Evolutionary conservation across 1,140 invertebrate genomes (phyloP).

Genomic region (Sitobion miscanthi): DNA sequence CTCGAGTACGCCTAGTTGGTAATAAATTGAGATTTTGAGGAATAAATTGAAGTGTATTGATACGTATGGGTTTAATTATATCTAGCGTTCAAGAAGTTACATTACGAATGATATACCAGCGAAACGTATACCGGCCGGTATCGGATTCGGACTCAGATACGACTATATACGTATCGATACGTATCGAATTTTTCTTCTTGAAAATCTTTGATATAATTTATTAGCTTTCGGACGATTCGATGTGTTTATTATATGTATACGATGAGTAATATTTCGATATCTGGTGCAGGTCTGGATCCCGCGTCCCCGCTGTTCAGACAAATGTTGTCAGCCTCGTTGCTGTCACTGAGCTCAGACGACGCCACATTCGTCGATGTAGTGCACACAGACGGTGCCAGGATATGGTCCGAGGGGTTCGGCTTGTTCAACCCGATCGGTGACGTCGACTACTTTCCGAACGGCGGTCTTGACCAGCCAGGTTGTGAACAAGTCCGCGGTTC

Average conservation of each 20-base stretch:
- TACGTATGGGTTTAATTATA: background rate
- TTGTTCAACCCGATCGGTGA: slow-evolving; percentile 67
- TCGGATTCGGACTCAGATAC: background rate
- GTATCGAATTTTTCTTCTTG: background rate
- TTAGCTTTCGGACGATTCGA: background rate
- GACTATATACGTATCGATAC: no score
- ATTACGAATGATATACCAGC: background rate
- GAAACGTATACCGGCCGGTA: background rate
- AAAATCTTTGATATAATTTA: background rate
- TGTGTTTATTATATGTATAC: no score
- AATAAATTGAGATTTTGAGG: background rate
- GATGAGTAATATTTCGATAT: background rate
- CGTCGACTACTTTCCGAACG: slow-evolving; percentile 78
- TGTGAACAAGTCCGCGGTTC: slow-evolving; percentile 68
- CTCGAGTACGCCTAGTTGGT: background rate
- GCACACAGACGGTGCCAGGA: slow-evolving; percentile 64
- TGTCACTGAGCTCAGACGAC: slow-evolving; percentile 63
- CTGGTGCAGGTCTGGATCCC: slow-evolving; percentile 70
- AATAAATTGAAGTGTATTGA: background rate
- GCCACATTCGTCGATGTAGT: slow-evolving; percentile 66
- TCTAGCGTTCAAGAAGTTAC: background rate
- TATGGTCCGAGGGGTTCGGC: slow-evolving; percentile 62
- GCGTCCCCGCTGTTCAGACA: slow-evolving; percentile 73
- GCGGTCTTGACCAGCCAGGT: slow-evolving; percentile 75
- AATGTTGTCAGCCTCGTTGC: slow-evolving; percentile 63